Conservation (phyloP, 2,113 vertebrate genomes). For the Microtus pennsylvanicus region DNA sequence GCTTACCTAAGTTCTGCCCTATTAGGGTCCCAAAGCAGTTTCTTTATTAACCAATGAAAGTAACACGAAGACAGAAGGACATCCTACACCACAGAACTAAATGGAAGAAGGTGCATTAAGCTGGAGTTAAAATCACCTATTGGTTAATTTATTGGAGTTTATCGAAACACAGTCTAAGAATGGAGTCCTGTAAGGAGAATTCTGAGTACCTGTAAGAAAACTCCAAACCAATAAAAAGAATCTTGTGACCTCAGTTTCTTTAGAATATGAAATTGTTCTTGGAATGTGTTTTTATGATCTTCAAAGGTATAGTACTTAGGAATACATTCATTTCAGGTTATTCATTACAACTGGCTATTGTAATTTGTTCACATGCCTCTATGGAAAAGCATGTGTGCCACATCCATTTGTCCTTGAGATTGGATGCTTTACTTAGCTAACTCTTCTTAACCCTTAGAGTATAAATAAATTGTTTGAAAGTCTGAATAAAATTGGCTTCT, state of each 20-base stretch:
- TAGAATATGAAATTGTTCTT: not conserved
- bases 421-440: not conserved
- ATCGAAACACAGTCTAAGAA: not conserved
- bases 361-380: not conserved
- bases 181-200: not conserved
- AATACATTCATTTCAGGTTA: not conserved
- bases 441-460: not conserved
- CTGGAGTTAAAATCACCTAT: not conserved
- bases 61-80: too few species aligned
- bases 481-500: not conserved
- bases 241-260: not conserved
- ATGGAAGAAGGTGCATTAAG: not conserved
- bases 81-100: not conserved
- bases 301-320: too few species aligned
- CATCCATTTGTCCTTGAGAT: too few species aligned
- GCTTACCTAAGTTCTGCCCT: too few species aligned
- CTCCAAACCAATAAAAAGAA: not conserved
- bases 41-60: too few species aligned
- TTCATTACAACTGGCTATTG: not conserved
- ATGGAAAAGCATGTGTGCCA: not conserved
- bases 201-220: not conserved
- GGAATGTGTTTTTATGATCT: not conserved
- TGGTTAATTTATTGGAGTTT: not conserved
- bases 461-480: too few species aligned
- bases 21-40: too few species aligned